Evolutionary conservation across 1,140 invertebrate species (phyloP).

Genomic region (Latrodectus geometricus): DNA sequence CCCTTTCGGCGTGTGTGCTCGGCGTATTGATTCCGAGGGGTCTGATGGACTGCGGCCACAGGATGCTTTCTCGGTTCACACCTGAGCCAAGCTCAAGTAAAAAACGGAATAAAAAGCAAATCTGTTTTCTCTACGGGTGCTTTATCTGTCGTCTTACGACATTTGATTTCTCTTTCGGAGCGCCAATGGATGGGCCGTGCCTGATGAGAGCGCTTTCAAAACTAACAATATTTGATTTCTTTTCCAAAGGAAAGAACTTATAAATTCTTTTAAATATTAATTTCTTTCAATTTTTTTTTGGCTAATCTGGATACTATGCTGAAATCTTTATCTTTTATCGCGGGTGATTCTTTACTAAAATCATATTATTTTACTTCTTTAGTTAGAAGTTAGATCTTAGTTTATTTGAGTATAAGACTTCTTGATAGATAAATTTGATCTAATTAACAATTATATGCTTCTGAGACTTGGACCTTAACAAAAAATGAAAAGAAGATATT

Average conservation of each 20-base stretch:
- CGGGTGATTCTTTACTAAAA: too few relatives aligned
- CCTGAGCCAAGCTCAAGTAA: constrained; percentile 43
- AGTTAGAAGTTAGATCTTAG: too few relatives aligned
- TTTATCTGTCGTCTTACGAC: constrained; percentile 47
- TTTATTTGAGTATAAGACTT: too few relatives aligned
- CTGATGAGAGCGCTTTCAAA: constrained; percentile 4
- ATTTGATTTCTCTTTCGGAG: constrained; percentile 56
- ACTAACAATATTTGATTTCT: not conserved
- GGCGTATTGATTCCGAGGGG: constrained; percentile 48
- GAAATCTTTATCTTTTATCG: too few relatives aligned
- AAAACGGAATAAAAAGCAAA: constrained; percentile 17
- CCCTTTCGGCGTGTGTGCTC: constrained; percentile 31
- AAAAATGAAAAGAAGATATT: too few relatives aligned
- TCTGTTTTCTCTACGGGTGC: constrained; percentile 53
- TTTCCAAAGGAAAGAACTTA: not conserved
- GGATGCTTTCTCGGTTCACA: constrained; percentile 52
- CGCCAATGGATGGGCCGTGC: constrained; percentile 21
- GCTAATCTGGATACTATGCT: too few relatives aligned
- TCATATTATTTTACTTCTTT: too few relatives aligned
- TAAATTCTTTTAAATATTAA: too few relatives aligned
- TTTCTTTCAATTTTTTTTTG: too few relatives aligned
- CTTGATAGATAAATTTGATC: too few relatives aligned
- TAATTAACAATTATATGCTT: too few relatives aligned
- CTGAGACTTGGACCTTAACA: too few relatives aligned
- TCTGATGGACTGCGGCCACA: constrained; percentile 59